Evolutionary conservation across 92 coral and sea anemone species (phyloP), one percentile per base, ranked within the genome.

Genomic region (Scolanthus callimorphus): DNA sequence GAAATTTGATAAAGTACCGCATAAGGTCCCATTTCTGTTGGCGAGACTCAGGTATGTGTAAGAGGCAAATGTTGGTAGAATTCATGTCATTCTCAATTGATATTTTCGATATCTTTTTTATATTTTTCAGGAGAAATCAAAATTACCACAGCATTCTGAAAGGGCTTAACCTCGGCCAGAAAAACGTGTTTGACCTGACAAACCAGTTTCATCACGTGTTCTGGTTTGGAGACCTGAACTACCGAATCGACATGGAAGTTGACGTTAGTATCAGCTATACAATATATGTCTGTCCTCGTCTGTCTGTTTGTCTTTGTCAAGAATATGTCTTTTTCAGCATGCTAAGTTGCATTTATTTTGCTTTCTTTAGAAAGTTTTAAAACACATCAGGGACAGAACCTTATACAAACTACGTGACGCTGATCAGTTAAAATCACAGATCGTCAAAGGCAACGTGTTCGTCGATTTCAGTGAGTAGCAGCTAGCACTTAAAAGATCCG

Each of bases 191-290:
- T 73, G 99, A 86, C 67, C 62, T 94, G 73, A 81, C 92, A 15
- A 82, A 94, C 78, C 96, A 94, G 79, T 94, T 88, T 53, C 92
- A 94, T 63, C 99, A 94, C 64, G 96, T 94, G 41, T 94, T 94
- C 62, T 88, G 94, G 94, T 94, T 94, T 74, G 99, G 99, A 27
- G 99, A 94, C 63, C 82, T 94, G 31, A 94, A 94, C 79, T 94
- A 94, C 85, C 73, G 99, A 54, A 77, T 90, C 34, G 88, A 88
- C 55, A 11, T 92, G 70, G 63, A 73, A 17, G 61, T 84, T 57
- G 47, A 89, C 74, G 99, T 91, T n/a, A n/a, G n/a, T n/a, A n/a
- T n/a, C n/a, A n/a, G n/a, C n/a, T n/a, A n/a, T n/a, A n/a, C n/a
- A n/a, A n/a, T n/a, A n/a, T n/a, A n/a, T n/a, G n/a, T n/a, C n/a